These are phyloP conservation scores for Myiopsitta monachus DNA, from an alignment of 2,113 vertebrate genomes.

Conservation along the genomic window DNA sequence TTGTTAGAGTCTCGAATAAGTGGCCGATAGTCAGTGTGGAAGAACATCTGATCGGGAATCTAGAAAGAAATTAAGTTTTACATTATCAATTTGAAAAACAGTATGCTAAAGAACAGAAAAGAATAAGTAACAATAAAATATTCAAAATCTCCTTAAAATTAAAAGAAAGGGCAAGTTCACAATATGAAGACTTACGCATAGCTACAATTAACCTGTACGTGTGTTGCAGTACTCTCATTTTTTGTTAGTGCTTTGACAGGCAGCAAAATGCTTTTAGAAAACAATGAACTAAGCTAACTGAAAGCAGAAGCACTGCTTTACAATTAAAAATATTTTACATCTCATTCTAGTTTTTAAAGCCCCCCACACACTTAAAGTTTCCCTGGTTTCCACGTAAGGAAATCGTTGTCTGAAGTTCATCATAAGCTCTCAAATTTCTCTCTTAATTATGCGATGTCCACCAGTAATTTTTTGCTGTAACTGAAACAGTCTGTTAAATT, in stretches of 20 bases:
- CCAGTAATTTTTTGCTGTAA: background rate
- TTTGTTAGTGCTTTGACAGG: background rate
- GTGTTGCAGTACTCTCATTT: background rate
- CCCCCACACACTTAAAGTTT: background rate
- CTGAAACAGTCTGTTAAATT: background rate
- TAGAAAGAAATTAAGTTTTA: constrained; percentile 53
- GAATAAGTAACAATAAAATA: background rate
- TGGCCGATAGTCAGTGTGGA: constrained; percentile 96
- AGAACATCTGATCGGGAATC: constrained; percentile 99
- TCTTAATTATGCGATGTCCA: background rate
- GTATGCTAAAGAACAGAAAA: background rate
- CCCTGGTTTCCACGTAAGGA: background rate
- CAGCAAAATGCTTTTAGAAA: background rate
- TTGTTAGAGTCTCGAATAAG: constrained; percentile 92
- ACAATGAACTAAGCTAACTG: background rate
- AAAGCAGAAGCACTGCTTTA: background rate
- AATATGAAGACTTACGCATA: background rate
- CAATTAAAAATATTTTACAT: background rate
- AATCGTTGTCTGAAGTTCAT: background rate
- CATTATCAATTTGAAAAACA: background rate
- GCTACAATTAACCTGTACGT: background rate
- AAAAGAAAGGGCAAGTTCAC: background rate
- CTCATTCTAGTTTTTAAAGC: background rate
- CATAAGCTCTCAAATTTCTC: background rate
- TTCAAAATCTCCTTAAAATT: background rate